Percentiles rank a stretch among this genome's conserved stretches.
These are phyloP conservation scores for Frieseomelitta varia DNA, from an alignment of 1,140 invertebrate species.

Conservation along the genomic window DNA sequence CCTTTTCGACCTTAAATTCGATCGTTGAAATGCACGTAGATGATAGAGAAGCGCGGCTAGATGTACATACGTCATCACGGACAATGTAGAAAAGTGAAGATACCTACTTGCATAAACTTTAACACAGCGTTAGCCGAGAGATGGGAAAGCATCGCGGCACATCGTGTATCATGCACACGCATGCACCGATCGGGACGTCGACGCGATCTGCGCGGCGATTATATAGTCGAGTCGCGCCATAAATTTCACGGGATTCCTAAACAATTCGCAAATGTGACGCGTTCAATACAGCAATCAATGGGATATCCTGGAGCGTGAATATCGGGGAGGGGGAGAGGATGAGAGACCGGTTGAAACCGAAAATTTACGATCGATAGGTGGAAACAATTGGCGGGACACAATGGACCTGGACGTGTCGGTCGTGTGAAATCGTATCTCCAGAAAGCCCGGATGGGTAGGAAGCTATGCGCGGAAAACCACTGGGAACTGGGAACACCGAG, in stretches of 20 bases:
- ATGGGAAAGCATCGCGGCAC: neutral
- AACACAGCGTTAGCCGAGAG: neutral
- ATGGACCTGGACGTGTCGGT: slow-evolving; percentile 18
- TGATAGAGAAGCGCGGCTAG: too few relatives aligned
- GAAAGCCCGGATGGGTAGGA: neutral
- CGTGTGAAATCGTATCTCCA: slow-evolving; percentile 27
- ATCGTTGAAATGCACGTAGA: neutral
- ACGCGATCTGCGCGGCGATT: neutral
- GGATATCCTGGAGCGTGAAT: neutral
- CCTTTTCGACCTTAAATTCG: neutral
- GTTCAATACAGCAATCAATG: slow-evolving; percentile 39
- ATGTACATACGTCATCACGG: too few relatives aligned
- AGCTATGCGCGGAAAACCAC: neutral
- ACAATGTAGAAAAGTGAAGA: neutral
- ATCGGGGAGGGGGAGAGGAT: neutral
- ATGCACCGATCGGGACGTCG: too few relatives aligned
- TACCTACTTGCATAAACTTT: neutral
- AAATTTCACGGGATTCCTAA: slow-evolving; percentile 22
- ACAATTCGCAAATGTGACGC: slow-evolving; percentile 32
- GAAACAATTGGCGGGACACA: slow-evolving; percentile 28
- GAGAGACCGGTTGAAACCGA: neutral
- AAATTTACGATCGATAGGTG: slow-evolving; percentile 41
- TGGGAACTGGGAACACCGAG: neutral
- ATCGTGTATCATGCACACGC: neutral
- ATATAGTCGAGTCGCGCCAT: neutral